Evolutionary conservation across 2,888 invertebrate genomes (phyloP).

Genomic region (Noctuana brunneofusca): DNA sequence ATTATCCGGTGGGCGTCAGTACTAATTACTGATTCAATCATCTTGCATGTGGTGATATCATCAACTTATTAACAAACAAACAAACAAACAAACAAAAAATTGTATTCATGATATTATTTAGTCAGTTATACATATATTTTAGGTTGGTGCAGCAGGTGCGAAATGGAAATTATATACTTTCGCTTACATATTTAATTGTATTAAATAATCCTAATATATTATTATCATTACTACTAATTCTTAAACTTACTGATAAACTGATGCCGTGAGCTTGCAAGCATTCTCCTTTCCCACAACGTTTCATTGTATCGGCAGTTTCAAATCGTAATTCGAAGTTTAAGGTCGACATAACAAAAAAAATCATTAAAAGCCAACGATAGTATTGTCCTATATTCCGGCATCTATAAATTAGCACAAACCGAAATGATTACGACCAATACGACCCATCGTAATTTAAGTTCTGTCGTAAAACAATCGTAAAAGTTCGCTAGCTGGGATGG

Average conservation of each 20-base stretch:
- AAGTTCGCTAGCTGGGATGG: slow-evolving; percentile 33
- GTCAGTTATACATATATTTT: too few relatives aligned
- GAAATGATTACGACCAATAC: slow-evolving; percentile 34
- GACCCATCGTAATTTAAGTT: slow-evolving; percentile 36
- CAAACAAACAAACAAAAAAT: too few relatives aligned
- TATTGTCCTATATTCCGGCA: slow-evolving; percentile 4
- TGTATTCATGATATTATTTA: too few relatives aligned
- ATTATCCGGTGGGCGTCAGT: neutral
- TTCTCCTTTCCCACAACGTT: neutral
- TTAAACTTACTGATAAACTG: too few relatives aligned
- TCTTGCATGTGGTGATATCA: neutral
- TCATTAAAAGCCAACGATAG: neutral
- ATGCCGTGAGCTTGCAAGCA: too few relatives aligned
- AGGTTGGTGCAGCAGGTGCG: too few relatives aligned
- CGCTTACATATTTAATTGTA: too few relatives aligned
- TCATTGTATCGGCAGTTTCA: too few relatives aligned
- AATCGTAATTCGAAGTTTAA: neutral
- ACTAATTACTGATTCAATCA: slow-evolving; percentile 3
- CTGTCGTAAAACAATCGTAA: slow-evolving; percentile 36
- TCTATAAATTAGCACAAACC: slow-evolving; percentile 31
- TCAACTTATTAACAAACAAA: too few relatives aligned
- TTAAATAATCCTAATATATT: too few relatives aligned
- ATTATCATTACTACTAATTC: too few relatives aligned
- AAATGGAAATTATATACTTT: too few relatives aligned
- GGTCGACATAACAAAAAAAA: neutral